Evolutionary conservation across 2,113 vertebrate genomes (phyloP).

Genomic region (Petromus typicus): DNA sequence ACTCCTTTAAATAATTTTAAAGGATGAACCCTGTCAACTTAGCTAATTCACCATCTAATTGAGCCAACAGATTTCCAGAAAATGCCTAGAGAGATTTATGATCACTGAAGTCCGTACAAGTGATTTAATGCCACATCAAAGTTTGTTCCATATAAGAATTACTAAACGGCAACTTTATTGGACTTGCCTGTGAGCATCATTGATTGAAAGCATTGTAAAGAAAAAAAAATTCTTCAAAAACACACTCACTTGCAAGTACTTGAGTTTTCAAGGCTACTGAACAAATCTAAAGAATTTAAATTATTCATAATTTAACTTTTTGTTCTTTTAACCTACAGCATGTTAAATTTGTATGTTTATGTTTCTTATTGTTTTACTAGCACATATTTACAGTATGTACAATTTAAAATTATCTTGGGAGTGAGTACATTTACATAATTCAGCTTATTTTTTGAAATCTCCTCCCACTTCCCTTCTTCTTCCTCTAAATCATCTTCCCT

Average conservation of each 20-base stretch:
- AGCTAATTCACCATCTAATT: constrained; percentile 71
- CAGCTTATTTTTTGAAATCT: not conserved
- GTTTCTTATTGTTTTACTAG: not conserved
- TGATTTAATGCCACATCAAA: constrained; percentile 77
- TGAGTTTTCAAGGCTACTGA: not conserved
- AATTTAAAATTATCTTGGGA: not conserved
- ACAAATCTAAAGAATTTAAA: not conserved
- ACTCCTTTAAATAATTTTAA: constrained; percentile 56
- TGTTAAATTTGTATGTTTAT: not conserved
- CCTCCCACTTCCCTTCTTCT: not conserved
- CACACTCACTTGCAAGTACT: not conserved
- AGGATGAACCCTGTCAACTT: constrained; percentile 51
- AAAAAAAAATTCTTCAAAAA: not conserved
- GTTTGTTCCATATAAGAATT: constrained; percentile 72
- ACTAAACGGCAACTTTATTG: constrained; percentile 62
- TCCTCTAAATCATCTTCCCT: not conserved
- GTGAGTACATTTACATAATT: not conserved
- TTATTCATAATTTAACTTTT: not conserved
- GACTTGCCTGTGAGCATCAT: constrained; percentile 67
- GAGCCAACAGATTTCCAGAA: constrained; percentile 71
- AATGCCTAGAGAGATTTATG: constrained; percentile 79
- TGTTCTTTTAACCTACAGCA: not conserved
- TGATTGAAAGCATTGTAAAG: constrained; percentile 65
- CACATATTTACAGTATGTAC: not conserved
- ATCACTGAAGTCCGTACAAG: constrained; percentile 55